Conservation (phyloP, 2,888 invertebrate genomes). For the Amitus sp. region DNA sequence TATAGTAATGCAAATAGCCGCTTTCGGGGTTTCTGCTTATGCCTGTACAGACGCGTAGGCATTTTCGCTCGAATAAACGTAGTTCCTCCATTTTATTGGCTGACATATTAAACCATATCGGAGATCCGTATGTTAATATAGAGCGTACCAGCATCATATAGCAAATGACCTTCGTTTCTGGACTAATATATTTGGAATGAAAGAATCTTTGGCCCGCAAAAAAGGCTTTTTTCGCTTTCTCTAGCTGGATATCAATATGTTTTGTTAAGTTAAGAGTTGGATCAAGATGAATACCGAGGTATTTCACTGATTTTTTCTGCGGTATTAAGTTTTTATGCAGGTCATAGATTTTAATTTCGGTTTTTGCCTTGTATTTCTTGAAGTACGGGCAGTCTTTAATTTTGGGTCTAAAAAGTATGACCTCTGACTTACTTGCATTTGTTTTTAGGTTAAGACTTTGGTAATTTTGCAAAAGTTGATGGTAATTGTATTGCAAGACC, state of each 20-base stretch:
- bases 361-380: background rate
- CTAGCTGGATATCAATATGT: constrained; percentile 7
- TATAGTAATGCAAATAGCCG: constrained; percentile 3
- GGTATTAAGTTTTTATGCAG: too few species aligned
- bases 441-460: constrained; percentile 27
- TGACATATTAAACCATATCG: constrained; percentile 12
- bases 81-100: constrained; percentile 11
- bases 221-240: constrained; percentile 24
- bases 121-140: constrained; percentile 14
- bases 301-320: constrained; percentile 17
- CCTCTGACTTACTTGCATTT: constrained; percentile 14
- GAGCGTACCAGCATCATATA: constrained; percentile 16
- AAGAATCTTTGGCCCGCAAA: constrained; percentile 11
- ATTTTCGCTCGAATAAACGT: constrained; percentile 9
- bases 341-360: background rate
- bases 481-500: constrained; percentile 18
- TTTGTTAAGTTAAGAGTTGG: constrained; percentile 6
- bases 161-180: constrained; percentile 7
- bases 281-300: constrained; percentile 18
- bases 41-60: constrained; percentile 4
- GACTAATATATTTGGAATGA: background rate
- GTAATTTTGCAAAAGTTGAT: constrained; percentile 18
- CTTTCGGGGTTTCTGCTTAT: constrained; percentile 5
- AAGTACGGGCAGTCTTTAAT: background rate
- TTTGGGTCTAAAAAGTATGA: background rate